Evolutionary conservation across 2,797 vertebrate genomes (phyloP).

Genomic region (Poecilia gillii): DNA sequence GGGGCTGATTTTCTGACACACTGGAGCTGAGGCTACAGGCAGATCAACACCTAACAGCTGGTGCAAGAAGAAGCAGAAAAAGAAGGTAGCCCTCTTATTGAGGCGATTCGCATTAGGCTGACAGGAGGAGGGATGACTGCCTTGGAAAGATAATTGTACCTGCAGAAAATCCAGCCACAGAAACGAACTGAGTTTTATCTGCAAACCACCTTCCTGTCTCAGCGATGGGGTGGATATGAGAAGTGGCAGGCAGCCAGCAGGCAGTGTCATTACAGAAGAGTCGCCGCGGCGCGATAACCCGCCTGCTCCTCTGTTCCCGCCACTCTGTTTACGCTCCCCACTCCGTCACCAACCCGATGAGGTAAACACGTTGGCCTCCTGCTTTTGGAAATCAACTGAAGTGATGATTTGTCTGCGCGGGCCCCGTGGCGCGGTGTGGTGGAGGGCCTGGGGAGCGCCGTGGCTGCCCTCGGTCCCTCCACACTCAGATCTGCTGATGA

Average conservation of each 20-base stretch:
- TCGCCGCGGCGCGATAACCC: constrained; percentile 59
- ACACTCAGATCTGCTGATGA: constrained; percentile 55
- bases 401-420: constrained; percentile 52
- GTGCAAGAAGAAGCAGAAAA: constrained; percentile 3
- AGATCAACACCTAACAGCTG: constrained; percentile 43
- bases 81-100: constrained; percentile 46
- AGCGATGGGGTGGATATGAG: constrained; percentile 62
- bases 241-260: constrained; percentile 68
- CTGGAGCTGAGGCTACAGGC: constrained; percentile 27
- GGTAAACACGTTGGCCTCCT: constrained; percentile 66
- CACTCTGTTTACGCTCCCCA: constrained; percentile 68
- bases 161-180: constrained; percentile 62
- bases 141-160: constrained; percentile 72
- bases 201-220: constrained; percentile 52
- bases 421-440: constrained; percentile 44
- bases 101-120: constrained; percentile 60
- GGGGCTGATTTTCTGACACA: constrained; percentile 57
- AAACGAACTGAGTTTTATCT: constrained; percentile 69
- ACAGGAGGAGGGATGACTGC: constrained; percentile 67
- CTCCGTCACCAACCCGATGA: constrained; percentile 66
- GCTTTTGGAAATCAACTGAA: constrained; percentile 71
- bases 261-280: constrained; percentile 67
- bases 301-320: constrained; percentile 56
- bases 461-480: constrained; percentile 38
- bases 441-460: constrained; percentile 32